A percentile compares a stretch with the other conserved stretches of the same genome.
Conservation (phyloP, 2,797 vertebrate genomes). For the Hydrolagus colliei region DNA sequence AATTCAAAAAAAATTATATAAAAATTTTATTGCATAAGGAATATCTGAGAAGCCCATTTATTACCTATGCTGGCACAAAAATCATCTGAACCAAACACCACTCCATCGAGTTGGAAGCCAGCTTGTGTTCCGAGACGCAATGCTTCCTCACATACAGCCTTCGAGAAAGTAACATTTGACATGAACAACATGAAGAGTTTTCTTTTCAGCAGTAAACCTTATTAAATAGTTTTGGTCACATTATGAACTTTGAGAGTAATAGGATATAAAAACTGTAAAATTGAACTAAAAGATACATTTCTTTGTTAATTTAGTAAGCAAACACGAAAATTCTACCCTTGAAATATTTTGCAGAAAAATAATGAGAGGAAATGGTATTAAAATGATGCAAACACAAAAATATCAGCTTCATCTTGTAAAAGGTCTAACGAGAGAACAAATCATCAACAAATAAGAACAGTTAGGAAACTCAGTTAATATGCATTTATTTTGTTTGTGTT, state of each 20-base stretch:
- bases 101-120: constrained; percentile 82
- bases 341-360: not conserved
- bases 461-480: not conserved
- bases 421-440: not conserved
- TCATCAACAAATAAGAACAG: not conserved
- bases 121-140: constrained; percentile 56
- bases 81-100: constrained; percentile 95
- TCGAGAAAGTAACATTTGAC: constrained; percentile 37
- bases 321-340: not conserved
- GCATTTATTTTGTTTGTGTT: constrained; percentile 14
- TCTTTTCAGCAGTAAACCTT: not conserved
- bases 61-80: constrained; percentile 97
- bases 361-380: not conserved
- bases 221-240: not conserved
- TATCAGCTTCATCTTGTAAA: not conserved
- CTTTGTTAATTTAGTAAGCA: not conserved
- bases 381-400: not conserved
- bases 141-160: constrained; percentile 88
- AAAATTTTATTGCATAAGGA: not conserved
- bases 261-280: not conserved
- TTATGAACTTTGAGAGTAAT: not conserved
- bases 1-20: not conserved
- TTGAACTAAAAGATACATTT: not conserved
- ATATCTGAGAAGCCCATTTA: constrained; percentile 14
- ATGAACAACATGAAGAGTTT: not conserved